Conservation (phyloP, 2,797 vertebrate species). For the Euphonia xanthogaster region DNA sequence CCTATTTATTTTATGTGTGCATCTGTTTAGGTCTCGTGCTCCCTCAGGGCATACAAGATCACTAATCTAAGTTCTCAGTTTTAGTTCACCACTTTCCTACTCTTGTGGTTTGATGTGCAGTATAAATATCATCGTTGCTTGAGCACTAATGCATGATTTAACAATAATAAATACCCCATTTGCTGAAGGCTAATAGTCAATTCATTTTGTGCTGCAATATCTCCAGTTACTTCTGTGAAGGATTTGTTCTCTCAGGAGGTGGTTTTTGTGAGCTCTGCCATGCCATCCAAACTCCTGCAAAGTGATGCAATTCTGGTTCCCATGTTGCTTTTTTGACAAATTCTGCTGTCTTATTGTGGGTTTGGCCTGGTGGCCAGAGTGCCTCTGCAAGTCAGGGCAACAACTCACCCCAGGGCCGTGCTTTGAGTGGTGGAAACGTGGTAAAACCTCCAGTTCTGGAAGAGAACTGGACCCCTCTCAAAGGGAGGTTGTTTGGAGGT, state of each 20-base stretch:
- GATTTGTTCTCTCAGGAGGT: background rate
- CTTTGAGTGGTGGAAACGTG: background rate
- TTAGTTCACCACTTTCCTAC: background rate
- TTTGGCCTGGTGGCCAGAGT: background rate
- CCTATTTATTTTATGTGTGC: conserved; percentile 1
- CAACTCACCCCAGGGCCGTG: fast-evolving
- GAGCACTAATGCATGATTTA: background rate
- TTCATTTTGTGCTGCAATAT: conserved; percentile 8
- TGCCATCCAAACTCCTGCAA: fast-evolving
- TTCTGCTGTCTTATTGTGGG: fast-evolving
- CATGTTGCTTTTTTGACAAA: fast-evolving
- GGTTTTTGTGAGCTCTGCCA: background rate
- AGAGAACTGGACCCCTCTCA: fast-evolving
- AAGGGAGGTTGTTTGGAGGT: background rate
- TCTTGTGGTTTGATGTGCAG: background rate
- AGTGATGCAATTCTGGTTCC: background rate
- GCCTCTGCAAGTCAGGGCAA: background rate
- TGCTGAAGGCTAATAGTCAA: conserved; percentile 27
- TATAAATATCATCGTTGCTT: background rate
- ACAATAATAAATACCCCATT: conserved; percentile 37
- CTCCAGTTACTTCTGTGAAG: background rate
- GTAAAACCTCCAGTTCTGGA: background rate
- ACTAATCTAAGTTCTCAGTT: background rate
- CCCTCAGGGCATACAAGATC: background rate
- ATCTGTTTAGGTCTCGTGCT: background rate